phyloP scores from a whole-genome alignment of 92 coral and sea anemone species.

The Chrysogorgia sp. region DNA sequence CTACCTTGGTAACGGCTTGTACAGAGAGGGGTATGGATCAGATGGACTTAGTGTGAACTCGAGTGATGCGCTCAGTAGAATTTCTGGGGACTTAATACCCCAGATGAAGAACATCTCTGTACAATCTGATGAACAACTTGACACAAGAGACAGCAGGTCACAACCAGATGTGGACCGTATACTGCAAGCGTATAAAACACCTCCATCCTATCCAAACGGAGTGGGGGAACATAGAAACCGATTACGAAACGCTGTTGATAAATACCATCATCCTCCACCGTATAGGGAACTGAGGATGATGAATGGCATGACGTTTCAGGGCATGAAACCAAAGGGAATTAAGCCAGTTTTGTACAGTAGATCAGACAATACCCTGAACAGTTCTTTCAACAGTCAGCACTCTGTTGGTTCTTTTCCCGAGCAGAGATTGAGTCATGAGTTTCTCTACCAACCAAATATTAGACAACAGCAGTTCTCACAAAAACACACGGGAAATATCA shows the following conservation, averaged over 20 bases:
- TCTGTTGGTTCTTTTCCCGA: conserved; percentile 28
- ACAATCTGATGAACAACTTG: background rate
- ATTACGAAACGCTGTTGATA: conserved; percentile 59
- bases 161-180: conserved; percentile 9
- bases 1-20: background rate
- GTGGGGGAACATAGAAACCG: conserved; percentile 48
- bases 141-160: background rate
- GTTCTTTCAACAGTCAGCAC: conserved; percentile 10
- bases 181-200: background rate
- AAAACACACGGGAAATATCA: background rate
- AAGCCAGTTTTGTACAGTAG: conserved; percentile 35
- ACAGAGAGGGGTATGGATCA: conserved; percentile 33
- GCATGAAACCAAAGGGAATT: background rate
- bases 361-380: conserved; percentile 10
- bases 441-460: background rate
- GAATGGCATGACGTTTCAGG: conserved; percentile 20
- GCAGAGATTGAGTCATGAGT: background rate
- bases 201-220: conserved; percentile 21
- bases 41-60: conserved; percentile 42
- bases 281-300: conserved; percentile 73
- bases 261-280: conserved; percentile 90
- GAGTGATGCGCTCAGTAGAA: conserved; percentile 15
- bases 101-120: background rate
- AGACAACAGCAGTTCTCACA: conserved; percentile 23
- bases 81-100: background rate